A percentile compares a stretch with the other conserved stretches of the same genome.
Conservation (phyloP, 30 jellyfish, hydroid and myxozoan species). For the Nemopilema nomurai region DNA sequence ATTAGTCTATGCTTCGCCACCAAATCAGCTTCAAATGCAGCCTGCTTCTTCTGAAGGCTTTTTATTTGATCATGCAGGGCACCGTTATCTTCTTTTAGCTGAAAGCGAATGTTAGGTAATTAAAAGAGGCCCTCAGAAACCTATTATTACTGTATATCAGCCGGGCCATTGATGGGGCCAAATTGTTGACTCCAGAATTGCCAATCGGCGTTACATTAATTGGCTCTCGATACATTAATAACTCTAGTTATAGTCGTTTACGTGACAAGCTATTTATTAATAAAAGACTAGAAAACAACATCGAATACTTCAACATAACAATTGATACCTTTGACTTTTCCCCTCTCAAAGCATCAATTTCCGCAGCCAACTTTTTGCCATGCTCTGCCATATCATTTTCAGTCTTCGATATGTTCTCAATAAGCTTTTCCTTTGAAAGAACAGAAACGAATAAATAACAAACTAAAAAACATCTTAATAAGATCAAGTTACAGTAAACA, state of each 20-base stretch:
- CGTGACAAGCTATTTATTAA: too few relatives aligned
- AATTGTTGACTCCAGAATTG: too few relatives aligned
- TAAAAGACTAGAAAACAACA: too few relatives aligned
- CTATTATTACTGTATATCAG: too few relatives aligned
- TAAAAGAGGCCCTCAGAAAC: too few relatives aligned
- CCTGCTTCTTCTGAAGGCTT: conserved; percentile 16
- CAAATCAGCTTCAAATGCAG: conserved; percentile 10
- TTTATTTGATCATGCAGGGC: neutral
- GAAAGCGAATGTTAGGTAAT: neutral
- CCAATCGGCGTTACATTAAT: too few relatives aligned
- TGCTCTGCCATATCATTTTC: conserved; percentile 80
- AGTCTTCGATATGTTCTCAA: conserved; percentile 69
- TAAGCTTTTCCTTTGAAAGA: conserved; percentile 59
- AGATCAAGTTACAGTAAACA: too few relatives aligned
- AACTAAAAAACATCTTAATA: too few relatives aligned
- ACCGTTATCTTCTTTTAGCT: conserved; percentile 45
- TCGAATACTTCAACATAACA: neutral
- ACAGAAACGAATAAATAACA: neutral
- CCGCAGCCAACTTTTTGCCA: conserved; percentile 28
- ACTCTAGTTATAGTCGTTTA: too few relatives aligned
- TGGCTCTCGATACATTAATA: too few relatives aligned
- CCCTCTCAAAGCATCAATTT: conserved; percentile 36
- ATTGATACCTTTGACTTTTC: conserved; percentile 51
- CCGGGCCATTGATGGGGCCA: too few relatives aligned
- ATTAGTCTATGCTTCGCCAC: conserved; percentile 13